phyloP scores from a whole-genome alignment of 1,140 invertebrate genomes.

The Drosophila kepulauana region DNA sequence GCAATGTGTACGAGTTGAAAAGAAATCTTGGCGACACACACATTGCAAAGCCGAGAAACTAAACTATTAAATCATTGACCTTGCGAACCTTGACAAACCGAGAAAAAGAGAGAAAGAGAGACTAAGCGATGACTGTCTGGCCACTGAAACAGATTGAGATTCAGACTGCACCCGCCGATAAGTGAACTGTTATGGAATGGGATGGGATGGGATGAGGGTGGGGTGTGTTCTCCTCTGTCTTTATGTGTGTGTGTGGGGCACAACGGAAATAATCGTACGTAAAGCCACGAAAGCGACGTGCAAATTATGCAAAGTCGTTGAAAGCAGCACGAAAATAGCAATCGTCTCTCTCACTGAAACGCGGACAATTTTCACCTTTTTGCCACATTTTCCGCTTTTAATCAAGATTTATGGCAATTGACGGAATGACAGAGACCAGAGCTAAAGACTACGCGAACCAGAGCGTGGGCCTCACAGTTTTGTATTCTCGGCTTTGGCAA shows the following conservation, averaged over 20 bases:
- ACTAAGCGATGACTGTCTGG: not conserved
- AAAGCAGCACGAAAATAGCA: slow-evolving; percentile 47
- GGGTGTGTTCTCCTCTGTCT: slow-evolving; percentile 13
- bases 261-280: slow-evolving; percentile 48
- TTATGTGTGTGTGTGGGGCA: not conserved
- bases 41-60: slow-evolving; percentile 51
- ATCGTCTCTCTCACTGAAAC: slow-evolving; percentile 42
- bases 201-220: slow-evolving; percentile 36
- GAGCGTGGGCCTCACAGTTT: not conserved
- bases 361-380: slow-evolving; percentile 78
- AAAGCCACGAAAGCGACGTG: slow-evolving; percentile 36
- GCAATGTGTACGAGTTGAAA: slow-evolving; percentile 15
- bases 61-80: slow-evolving; percentile 82
- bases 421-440: slow-evolving; percentile 45
- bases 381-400: slow-evolving; percentile 67
- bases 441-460: not conserved
- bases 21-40: slow-evolving; percentile 50
- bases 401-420: slow-evolving; percentile 82
- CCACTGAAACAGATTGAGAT: not conserved
- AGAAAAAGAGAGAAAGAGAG: slow-evolving; percentile 20
- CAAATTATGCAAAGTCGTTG: slow-evolving; percentile 71
- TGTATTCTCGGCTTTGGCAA: not conserved
- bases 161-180: slow-evolving; percentile 37
- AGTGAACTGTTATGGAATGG: slow-evolving; percentile 38
- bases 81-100: slow-evolving; percentile 75